Evolutionary conservation across 2,113 vertebrate genomes (phyloP).

Genomic region (Aegithalos caudatus): DNA sequence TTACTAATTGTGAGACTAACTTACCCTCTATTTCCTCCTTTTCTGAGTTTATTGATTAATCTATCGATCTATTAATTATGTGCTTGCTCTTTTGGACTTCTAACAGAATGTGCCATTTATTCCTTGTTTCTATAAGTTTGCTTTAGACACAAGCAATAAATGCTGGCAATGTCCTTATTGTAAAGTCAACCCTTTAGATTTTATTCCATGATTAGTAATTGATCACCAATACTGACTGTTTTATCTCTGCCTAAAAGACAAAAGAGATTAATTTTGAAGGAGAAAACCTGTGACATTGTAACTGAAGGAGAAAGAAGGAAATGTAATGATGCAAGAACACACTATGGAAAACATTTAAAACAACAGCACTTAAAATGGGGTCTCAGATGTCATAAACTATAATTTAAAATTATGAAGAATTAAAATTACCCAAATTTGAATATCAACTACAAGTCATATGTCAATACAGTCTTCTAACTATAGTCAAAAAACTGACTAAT

Average conservation of each 20-base stretch:
- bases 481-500: background rate
- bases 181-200: background rate
- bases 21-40: constrained; percentile 22
- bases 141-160: constrained; percentile 5
- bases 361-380: background rate
- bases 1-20: constrained; percentile 12
- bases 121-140: background rate
- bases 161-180: background rate
- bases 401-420: background rate
- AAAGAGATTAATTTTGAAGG: background rate
- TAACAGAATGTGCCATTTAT: constrained; percentile 26
- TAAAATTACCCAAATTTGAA: background rate
- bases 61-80: constrained; percentile 1
- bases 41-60: constrained; percentile 43
- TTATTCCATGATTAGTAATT: background rate
- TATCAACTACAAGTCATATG: background rate
- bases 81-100: constrained; percentile 19
- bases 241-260: background rate
- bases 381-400: background rate
- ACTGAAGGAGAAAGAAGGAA: background rate
- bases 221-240: background rate
- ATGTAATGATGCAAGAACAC: background rate
- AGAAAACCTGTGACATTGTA: background rate
- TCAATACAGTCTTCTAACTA: background rate
- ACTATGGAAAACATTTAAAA: background rate